Evolutionary conservation across 2,113 vertebrate genomes (phyloP).

Genomic region (Sarotherodon lohbergeri): DNA sequence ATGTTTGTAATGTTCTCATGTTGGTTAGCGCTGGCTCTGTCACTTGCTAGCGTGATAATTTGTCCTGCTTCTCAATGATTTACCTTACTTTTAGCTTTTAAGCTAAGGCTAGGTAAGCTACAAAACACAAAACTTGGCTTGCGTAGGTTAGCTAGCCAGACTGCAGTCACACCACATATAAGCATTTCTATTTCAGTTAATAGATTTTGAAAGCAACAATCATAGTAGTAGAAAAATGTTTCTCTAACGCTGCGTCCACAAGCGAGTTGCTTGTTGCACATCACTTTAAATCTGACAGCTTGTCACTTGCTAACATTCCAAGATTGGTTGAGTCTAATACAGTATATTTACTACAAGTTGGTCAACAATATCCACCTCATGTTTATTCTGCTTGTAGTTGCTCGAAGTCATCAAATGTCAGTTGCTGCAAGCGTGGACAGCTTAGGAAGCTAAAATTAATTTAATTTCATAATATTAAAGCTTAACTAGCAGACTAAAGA

Average conservation of each 20-base stretch:
- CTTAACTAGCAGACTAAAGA: not conserved
- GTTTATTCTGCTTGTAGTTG: not conserved
- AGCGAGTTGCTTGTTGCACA: not conserved
- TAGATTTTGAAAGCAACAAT: not conserved
- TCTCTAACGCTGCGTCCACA: not conserved
- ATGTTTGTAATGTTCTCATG: not conserved
- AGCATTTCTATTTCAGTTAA: not conserved
- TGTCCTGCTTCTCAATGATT: not conserved
- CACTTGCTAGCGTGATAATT: not conserved
- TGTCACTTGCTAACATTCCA: not conserved
- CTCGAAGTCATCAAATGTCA: not conserved
- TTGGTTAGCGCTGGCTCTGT: not conserved
- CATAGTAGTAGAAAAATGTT: not conserved
- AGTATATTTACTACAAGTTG: not conserved
- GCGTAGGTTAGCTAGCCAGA: not conserved
- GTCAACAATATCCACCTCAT: not conserved
- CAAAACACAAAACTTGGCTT: not conserved
- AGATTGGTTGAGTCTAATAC: not conserved
- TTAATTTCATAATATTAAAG: not conserved
- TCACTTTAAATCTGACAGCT: not conserved
- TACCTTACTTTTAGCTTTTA: not conserved
- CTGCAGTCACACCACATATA: not conserved
- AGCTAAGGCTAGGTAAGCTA: not conserved
- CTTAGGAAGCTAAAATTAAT: not conserved
- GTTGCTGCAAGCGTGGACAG: fast-evolving